Conservation (phyloP, 2,113 vertebrate species). For the Mobula birostris region DNA sequence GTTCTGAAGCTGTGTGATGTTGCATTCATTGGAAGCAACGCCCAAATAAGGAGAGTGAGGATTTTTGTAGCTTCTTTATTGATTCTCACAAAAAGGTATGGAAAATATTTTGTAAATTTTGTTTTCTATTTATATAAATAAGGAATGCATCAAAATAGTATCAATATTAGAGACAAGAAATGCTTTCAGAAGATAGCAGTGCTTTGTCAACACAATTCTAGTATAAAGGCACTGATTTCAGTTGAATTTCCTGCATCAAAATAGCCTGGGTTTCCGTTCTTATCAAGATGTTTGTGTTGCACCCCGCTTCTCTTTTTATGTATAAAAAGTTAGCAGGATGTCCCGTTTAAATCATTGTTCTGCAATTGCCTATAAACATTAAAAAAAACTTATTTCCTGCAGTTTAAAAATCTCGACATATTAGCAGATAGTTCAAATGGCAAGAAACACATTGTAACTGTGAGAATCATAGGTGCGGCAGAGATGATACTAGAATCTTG, state of each 20-base stretch:
- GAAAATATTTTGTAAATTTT: background rate
- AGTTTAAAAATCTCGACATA: background rate
- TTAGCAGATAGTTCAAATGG: background rate
- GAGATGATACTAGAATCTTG: slow-evolving; percentile 1
- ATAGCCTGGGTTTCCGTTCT: background rate
- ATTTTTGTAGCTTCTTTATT: too few relatives aligned
- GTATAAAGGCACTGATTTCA: background rate
- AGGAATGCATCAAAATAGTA: background rate
- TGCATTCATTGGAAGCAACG: too few relatives aligned
- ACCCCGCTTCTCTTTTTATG: background rate
- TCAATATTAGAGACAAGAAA: background rate
- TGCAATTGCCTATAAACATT: background rate
- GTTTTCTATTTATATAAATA: background rate
- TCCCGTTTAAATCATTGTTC: background rate
- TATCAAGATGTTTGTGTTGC: background rate
- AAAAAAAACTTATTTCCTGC: background rate
- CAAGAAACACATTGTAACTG: background rate
- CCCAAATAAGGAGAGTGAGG: too few relatives aligned
- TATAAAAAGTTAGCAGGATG: background rate
- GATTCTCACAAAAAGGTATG: background rate
- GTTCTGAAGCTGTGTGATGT: too few relatives aligned
- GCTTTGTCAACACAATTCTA: background rate
- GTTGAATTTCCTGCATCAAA: background rate
- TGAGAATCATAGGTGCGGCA: background rate
- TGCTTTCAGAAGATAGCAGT: background rate